Base-by-base conservation (phyloP, 2,113 vertebrate species). In the Eublepharis macularius region DNA sequence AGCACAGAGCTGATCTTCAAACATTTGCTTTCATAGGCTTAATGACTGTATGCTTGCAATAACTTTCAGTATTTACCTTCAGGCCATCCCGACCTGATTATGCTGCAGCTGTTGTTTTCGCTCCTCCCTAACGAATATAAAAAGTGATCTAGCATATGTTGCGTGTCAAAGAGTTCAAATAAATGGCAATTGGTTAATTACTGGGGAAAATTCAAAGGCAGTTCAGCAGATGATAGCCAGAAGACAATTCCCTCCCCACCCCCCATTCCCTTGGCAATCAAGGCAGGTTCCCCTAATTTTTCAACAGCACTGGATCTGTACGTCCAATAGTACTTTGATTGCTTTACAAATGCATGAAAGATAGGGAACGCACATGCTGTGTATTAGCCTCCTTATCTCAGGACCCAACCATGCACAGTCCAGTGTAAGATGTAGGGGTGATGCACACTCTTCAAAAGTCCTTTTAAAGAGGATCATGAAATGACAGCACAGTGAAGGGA, bases 111-210 rank as follows among this genome's bases (percentile, higher is more conserved):
- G 89, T 14, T 68, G 51, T 29, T 6, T 13, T 14, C 21, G 17
- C 21, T 32, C 76, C 70, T 0, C 90, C 65, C 78, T 90, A 89
- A 88, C 81, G 84, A 74, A 83, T 39, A 34, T 68, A 90, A 78
- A 90, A 92, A 92, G 87, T 92, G 92, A 1, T 88, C 88, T 85
- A 81, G 74, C 90, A 84, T 82, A 26, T 26, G 80, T 80, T 1
- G 0, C 49, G 24, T 49, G 74, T 47, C 0, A 0, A 65, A 14
- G n/a, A 63, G 82, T 13, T 47, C n/a, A 85, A 82, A 86, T 83
- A 84, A 80, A 65, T 79, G 73, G 83, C 79, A 34, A 21, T 0
- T 0, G 69, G 69, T 84, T 86, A 0, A 0, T 51, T 84, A 90
- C 54, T 87, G 73, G 76, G 73, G 73, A 0, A 0, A 87, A 66